Percentiles rank a stretch among this genome's conserved stretches.
These are phyloP conservation scores for Meghimatium bilineatum DNA, from an alignment of 2,888 invertebrate genomes.

Conservation along the genomic window DNA sequence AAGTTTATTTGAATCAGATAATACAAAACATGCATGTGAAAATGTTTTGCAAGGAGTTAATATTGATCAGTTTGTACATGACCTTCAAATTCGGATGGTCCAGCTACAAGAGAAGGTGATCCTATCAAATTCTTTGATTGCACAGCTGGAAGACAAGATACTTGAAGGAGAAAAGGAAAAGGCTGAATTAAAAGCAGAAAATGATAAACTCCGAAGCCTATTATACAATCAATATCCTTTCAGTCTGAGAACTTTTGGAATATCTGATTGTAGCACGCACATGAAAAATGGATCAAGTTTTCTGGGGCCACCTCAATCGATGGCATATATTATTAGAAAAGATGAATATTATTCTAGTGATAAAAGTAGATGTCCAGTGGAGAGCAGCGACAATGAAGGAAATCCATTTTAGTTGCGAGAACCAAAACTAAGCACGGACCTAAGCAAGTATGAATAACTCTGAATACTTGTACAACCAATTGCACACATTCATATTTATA, in stretches of 20 bases:
- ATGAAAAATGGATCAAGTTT: neutral
- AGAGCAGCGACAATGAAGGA: conserved; percentile 7
- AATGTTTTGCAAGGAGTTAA: conserved; percentile 3
- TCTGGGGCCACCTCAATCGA: neutral
- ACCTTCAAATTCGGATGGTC: conserved; percentile 1
- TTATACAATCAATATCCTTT: neutral
- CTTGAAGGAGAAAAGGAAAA: neutral
- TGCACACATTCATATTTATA: too few species aligned
- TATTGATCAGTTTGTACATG: conserved; percentile 5
- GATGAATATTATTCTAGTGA: neutral
- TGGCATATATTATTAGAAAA: neutral
- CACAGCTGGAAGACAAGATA: neutral
- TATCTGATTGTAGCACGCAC: neutral
- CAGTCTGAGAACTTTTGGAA: neutral
- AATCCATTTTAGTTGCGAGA: neutral
- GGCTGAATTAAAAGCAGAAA: conserved; percentile 1
- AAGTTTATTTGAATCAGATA: neutral
- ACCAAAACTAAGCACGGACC: too few species aligned
- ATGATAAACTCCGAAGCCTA: neutral
- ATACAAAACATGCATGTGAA: neutral
- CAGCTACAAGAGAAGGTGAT: conserved; percentile 5
- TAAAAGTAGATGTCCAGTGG: conserved; percentile 5
- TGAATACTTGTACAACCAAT: neutral
- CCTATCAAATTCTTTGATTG: neutral
- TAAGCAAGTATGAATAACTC: too few species aligned